Evolutionary conservation across 2,797 vertebrate species (phyloP), one percentile per base, ranked within the genome.

Genomic region (Spheniscus humboldti): DNA sequence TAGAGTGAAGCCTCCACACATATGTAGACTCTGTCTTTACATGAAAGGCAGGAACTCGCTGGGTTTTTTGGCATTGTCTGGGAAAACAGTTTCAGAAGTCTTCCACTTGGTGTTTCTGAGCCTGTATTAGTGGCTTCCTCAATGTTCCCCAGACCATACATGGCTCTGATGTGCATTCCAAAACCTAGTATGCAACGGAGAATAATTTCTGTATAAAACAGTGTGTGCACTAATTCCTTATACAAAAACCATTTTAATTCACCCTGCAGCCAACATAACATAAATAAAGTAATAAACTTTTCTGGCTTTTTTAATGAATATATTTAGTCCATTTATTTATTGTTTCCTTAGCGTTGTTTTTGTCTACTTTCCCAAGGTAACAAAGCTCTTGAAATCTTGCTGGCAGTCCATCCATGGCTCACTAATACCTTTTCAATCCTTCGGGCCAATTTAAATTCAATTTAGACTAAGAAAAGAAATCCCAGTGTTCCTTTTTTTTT

Each of bases 31-130:
- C 31, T 72, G 52, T 77, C 39, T 77, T 77, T 69, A 80, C 56
- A 83, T 56, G 60, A 92, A 95, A 89, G 88, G 62, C 84, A 95
- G 88, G 67, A 91, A 92, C 79, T 95, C 17, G 2, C 17, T 74
- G 60, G 60, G 9, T 4, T 62, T 93, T 75, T 90, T 92, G 66
- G 43, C 69, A 52, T 25, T 92, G 41, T 68, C 52, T 47, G 33
- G n/a, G 50, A 94, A 88, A 96, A 73, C 23, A 43, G 9, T 30
- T 80, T 94, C 64, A 75, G 30, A 91, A 86, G 39, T 86, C 59
- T 78, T 86, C 22, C 66, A 74, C 55, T 68, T 71, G 41, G 31
- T 88, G 66, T 85, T 72, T 91, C 74, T 16, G 82, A 74, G 43
- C 17, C 76, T 71, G 4, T 63, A 15, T 67, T 41, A 59, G 45